Evolutionary conservation across 2,113 vertebrate species (phyloP).

Genomic region (Melanocharis versteri): DNA sequence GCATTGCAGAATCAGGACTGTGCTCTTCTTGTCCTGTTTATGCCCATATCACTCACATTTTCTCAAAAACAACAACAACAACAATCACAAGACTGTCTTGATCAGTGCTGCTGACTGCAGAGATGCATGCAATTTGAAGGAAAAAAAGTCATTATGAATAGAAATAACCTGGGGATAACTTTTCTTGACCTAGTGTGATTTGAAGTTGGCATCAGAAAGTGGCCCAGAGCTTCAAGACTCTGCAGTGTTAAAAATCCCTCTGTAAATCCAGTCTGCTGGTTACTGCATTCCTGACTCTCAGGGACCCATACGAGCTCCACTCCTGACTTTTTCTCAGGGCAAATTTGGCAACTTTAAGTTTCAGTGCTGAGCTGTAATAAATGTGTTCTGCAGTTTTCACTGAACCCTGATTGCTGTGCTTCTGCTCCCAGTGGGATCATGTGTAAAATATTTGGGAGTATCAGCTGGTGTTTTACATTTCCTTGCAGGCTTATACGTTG

Average conservation of each 20-base stretch:
- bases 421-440: not conserved
- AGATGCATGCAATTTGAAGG: not conserved
- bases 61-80: not conserved
- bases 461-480: not conserved
- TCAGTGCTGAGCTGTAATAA: not conserved
- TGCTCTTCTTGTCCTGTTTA: not conserved
- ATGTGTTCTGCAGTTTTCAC: not conserved
- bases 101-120: not conserved
- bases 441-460: not conserved
- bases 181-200: not conserved
- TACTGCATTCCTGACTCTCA: not conserved
- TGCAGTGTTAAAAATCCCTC: not conserved
- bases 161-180: not conserved
- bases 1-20: not conserved
- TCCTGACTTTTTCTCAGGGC: not conserved
- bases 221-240: not conserved
- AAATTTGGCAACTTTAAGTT: not conserved
- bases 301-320: rapidly evolving
- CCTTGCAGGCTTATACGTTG: not conserved
- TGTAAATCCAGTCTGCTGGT: not conserved
- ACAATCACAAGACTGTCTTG: not conserved
- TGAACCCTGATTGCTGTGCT: not conserved
- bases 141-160: not conserved
- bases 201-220: not conserved
- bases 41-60: not conserved